Conservation (phyloP, 1,140 invertebrate species). For the Caligus rogercresseyi region DNA sequence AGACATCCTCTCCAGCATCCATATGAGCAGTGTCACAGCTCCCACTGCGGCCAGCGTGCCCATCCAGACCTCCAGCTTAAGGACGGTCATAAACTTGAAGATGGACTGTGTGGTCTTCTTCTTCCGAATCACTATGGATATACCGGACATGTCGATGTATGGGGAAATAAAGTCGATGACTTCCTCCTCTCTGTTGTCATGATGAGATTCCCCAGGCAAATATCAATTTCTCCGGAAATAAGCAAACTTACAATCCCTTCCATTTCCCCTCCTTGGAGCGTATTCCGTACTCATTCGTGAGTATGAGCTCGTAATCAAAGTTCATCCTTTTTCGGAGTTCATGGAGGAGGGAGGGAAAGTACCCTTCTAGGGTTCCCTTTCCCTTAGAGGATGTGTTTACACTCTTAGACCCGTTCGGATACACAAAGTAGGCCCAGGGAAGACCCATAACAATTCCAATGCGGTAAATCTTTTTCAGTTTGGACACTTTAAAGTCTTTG, state of each 20-base stretch:
- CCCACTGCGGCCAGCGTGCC: slow-evolving; percentile 62
- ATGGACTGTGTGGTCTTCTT: slow-evolving; percentile 58
- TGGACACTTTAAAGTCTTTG: background rate
- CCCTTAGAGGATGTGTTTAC: background rate
- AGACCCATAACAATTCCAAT: slow-evolving; percentile 15
- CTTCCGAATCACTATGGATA: slow-evolving; percentile 65
- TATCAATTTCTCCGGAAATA: slow-evolving; percentile 38
- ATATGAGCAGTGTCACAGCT: slow-evolving; percentile 66
- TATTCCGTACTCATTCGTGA: slow-evolving; percentile 51
- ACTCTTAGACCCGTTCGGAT: slow-evolving; percentile 7
- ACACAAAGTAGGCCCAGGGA: slow-evolving; percentile 13
- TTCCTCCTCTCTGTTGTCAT: slow-evolving; percentile 83
- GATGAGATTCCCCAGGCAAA: slow-evolving; percentile 46
- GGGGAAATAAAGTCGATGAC: slow-evolving; percentile 79
- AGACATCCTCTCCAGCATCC: slow-evolving; percentile 70
- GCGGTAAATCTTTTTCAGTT: background rate
- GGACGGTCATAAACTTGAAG: slow-evolving; percentile 81
- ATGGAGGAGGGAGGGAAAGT: slow-evolving; percentile 71
- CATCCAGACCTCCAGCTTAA: slow-evolving; percentile 67
- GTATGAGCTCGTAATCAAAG: slow-evolving; percentile 70
- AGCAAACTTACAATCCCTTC: slow-evolving; percentile 80
- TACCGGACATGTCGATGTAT: slow-evolving; percentile 72
- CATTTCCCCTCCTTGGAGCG: slow-evolving; percentile 54
- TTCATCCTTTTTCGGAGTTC: slow-evolving; percentile 54
- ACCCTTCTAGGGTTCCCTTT: slow-evolving; percentile 43